These are phyloP conservation scores for Apodemus agrarius DNA, from an alignment of 2,797 vertebrate species.

Conservation along the genomic window DNA sequence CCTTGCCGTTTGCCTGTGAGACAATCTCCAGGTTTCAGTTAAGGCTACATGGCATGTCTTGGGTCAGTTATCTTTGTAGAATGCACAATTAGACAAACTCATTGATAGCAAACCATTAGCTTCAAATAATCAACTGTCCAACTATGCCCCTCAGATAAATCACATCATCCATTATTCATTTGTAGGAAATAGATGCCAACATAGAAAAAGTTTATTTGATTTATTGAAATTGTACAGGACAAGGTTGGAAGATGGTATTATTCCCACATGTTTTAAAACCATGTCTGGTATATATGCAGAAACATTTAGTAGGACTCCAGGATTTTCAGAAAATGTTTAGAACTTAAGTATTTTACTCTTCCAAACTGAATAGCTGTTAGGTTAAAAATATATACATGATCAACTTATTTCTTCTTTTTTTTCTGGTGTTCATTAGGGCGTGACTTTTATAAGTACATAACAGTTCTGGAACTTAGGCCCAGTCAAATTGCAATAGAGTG, in stretches of 20 bases:
- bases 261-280: constrained; percentile 34
- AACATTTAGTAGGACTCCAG: constrained; percentile 27
- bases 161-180: constrained; percentile 32
- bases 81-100: constrained; percentile 59
- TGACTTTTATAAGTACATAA: background rate
- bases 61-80: constrained; percentile 54
- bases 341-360: constrained; percentile 4
- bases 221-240: constrained; percentile 52
- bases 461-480: background rate
- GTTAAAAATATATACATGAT: background rate
- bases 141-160: constrained; percentile 55
- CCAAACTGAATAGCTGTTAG: background rate
- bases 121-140: constrained; percentile 51
- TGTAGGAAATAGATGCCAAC: constrained; percentile 32
- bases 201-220: constrained; percentile 62
- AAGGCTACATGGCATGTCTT: constrained; percentile 40
- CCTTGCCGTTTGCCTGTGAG: constrained; percentile 50
- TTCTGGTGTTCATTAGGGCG: background rate
- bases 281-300: background rate
- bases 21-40: constrained; percentile 47
- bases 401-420: background rate
- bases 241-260: constrained; percentile 40
- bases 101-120: constrained; percentile 63
- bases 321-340: constrained; percentile 19
- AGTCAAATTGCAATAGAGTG: background rate